These are phyloP conservation scores for Drosophila picticornis DNA, from an alignment of 2,888 invertebrate species.

Conservation along the genomic window DNA sequence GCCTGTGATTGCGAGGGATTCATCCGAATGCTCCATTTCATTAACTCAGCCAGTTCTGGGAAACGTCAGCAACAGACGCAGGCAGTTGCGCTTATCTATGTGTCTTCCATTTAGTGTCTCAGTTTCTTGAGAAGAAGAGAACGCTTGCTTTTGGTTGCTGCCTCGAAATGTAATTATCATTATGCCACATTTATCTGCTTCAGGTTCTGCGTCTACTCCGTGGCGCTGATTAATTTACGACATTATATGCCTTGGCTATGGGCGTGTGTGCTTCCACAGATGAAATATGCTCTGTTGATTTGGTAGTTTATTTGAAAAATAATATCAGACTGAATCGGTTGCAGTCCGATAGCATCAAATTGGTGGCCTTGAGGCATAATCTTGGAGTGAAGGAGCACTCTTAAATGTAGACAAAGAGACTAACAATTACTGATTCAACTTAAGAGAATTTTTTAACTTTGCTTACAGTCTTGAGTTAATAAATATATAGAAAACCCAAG, in stretches of 20 bases:
- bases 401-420: not conserved
- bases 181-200: constrained; percentile 54
- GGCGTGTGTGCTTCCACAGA: constrained; percentile 7
- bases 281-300: constrained; percentile 11
- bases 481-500: not conserved
- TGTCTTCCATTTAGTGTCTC: constrained; percentile 59
- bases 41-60: constrained; percentile 51
- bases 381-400: not conserved
- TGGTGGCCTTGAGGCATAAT: not conserved
- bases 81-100: constrained; percentile 59
- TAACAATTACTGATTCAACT: not conserved
- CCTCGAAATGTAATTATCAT: constrained; percentile 72
- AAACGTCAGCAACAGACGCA: constrained; percentile 34
- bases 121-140: constrained; percentile 60
- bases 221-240: constrained; percentile 63
- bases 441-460: not conserved
- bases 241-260: constrained; percentile 21
- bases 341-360: not conserved
- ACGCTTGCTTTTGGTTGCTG: constrained; percentile 37
- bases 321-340: not conserved
- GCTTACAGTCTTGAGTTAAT: not conserved
- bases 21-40: constrained; percentile 47
- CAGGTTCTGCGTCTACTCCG: constrained; percentile 11
- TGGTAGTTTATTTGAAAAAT: not conserved
- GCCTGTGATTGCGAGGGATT: constrained; percentile 14